These are phyloP conservation scores for Bugula neritina DNA, from an alignment of 2,888 invertebrate species.

Conservation along the genomic window DNA sequence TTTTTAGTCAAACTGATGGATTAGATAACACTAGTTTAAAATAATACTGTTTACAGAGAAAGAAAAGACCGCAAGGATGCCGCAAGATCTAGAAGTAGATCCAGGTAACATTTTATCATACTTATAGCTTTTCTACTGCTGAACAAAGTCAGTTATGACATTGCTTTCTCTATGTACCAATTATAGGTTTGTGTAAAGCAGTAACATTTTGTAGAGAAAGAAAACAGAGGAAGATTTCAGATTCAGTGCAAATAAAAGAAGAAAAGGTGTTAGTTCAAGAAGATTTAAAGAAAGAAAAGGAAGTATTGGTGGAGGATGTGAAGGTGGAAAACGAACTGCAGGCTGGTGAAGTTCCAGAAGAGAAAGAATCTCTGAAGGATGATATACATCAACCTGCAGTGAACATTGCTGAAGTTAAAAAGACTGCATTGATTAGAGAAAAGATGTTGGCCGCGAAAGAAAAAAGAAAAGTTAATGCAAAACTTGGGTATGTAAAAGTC, in stretches of 20 bases:
- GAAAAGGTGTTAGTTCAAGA: too few species aligned
- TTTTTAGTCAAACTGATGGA: too few species aligned
- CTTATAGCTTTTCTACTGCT: too few species aligned
- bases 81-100: neutral
- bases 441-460: slow-evolving; percentile 72
- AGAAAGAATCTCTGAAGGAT: slow-evolving; percentile 40
- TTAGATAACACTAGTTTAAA: neutral
- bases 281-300: too few species aligned
- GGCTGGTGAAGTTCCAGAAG: slow-evolving; percentile 77
- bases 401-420: slow-evolving; percentile 61
- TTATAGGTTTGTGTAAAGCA: too few species aligned
- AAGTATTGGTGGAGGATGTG: too few species aligned
- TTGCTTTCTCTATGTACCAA: too few species aligned
- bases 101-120: neutral
- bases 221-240: too few species aligned
- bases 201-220: too few species aligned
- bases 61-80: slow-evolving; percentile 1
- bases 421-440: slow-evolving; percentile 74
- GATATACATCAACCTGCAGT: slow-evolving; percentile 56
- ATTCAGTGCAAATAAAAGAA: too few species aligned
- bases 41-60: neutral
- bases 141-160: too few species aligned
- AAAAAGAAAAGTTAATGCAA: slow-evolving; percentile 69
- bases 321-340: too few species aligned
- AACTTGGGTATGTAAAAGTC: slow-evolving; percentile 58